phyloP scores from a whole-genome alignment of 2,888 invertebrate genomes.

The Coenonympha glycerion region DNA sequence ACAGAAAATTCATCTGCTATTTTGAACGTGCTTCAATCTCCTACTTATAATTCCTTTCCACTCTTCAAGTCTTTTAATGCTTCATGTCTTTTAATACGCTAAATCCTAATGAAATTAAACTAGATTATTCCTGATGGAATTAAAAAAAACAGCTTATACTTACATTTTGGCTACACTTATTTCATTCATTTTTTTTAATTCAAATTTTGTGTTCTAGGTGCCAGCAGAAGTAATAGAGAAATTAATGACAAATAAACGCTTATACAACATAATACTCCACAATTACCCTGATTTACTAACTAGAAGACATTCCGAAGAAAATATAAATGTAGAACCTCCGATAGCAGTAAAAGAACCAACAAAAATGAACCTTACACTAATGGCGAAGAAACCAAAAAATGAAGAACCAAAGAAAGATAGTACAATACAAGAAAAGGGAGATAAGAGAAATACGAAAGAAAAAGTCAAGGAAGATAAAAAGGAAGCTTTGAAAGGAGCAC shows the following conservation, averaged over 20 bases:
- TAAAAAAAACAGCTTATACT: too few species aligned
- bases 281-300: conserved; percentile 81
- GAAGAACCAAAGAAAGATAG: conserved; percentile 16
- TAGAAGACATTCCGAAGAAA: conserved; percentile 77
- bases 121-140: too few species aligned
- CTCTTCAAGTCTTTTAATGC: too few species aligned
- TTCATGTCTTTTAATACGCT: too few species aligned
- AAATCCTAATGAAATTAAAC: too few species aligned
- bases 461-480: conserved; percentile 1
- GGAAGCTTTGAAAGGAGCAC: too few species aligned
- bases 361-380: conserved; percentile 31
- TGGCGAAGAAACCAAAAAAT: conserved; percentile 31
- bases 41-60: too few species aligned
- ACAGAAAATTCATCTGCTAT: too few species aligned
- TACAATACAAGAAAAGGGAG: conserved; percentile 20
- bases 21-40: too few species aligned
- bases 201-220: conserved; percentile 62
- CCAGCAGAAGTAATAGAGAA: conserved; percentile 83
- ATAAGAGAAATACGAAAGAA: conserved; percentile 4
- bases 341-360: conserved; percentile 29
- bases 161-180: not conserved
- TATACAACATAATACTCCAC: conserved; percentile 81
- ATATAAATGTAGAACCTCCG: conserved; percentile 52
- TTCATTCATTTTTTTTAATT: not conserved
- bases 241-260: conserved; percentile 76